Percentiles rank a stretch among this genome's conserved stretches.
These are phyloP conservation scores for Rhinella marina DNA, from an alignment of 2,797 vertebrate species.

Conservation along the genomic window DNA sequence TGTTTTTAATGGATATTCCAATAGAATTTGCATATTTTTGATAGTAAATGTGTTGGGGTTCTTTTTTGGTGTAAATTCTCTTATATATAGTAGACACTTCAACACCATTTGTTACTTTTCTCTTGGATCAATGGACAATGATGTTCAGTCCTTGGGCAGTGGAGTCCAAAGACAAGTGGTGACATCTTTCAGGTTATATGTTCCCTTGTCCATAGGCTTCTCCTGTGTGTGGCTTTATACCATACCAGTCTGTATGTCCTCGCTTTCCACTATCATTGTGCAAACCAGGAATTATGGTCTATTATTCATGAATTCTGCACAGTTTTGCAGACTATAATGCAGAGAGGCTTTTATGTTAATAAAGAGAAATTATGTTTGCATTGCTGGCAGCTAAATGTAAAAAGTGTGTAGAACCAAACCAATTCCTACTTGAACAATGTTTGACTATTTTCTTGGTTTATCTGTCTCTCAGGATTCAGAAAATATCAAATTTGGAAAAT, in stretches of 20 bases:
- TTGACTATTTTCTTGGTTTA: neutral
- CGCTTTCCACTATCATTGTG: neutral
- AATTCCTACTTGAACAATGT: neutral
- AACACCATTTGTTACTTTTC: too few species aligned
- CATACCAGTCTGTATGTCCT: neutral
- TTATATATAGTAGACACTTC: too few species aligned
- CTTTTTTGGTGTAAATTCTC: too few species aligned
- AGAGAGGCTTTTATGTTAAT: neutral
- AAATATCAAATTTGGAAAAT: constrained; percentile 84
- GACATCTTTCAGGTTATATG: too few species aligned
- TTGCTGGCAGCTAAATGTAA: constrained; percentile 3
- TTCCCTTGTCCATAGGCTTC: too few species aligned
- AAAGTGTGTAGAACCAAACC: neutral
- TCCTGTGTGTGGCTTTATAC: too few species aligned
- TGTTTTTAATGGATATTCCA: too few species aligned
- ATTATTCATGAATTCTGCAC: neutral
- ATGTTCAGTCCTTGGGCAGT: too few species aligned
- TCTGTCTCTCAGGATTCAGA: constrained; percentile 82
- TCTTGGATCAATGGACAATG: too few species aligned
- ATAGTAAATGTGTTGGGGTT: too few species aligned
- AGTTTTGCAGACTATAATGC: neutral
- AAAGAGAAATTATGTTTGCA: neutral
- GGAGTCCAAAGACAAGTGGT: too few species aligned
- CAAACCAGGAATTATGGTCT: neutral
- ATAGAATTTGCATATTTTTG: too few species aligned